Evolutionary conservation across 2,113 vertebrate genomes (phyloP).

Genomic region (Aptenodytes patagonicus): DNA sequence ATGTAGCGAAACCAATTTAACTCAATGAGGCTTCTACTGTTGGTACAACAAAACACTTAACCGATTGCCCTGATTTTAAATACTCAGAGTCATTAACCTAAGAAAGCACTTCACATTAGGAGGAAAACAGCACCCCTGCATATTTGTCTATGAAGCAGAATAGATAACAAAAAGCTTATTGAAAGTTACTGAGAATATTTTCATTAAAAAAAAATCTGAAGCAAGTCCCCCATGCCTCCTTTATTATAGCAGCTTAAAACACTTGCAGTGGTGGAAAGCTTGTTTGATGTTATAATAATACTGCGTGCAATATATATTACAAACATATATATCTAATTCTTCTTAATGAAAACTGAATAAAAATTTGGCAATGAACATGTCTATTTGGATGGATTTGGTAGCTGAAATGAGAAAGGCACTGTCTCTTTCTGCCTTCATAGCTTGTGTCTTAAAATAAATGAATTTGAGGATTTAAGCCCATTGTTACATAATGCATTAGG

Average conservation of each 20-base stretch:
- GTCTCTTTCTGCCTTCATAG: not conserved
- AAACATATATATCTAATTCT: not conserved
- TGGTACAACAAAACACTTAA: slow-evolving; percentile 1
- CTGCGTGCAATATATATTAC: not conserved
- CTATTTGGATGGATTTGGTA: not conserved
- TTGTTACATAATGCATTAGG: not conserved
- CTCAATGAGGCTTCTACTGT: slow-evolving; percentile 46
- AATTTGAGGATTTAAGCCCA: not conserved
- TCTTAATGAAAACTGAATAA: not conserved
- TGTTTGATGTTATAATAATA: not conserved
- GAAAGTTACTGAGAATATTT: not conserved
- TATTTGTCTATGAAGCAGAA: not conserved
- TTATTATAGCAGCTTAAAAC: not conserved
- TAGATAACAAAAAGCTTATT: not conserved
- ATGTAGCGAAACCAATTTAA: slow-evolving; percentile 43
- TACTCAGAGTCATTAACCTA: slow-evolving; percentile 24
- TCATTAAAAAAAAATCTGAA: not conserved
- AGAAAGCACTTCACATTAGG: not conserved
- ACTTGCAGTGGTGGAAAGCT: not conserved
- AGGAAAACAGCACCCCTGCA: not conserved
- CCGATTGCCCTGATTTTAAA: slow-evolving; percentile 33
- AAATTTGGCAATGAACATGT: not conserved
- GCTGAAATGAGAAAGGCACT: not conserved
- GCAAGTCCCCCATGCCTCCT: not conserved
- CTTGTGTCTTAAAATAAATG: not conserved